phyloP scores from a whole-genome alignment of 2,888 invertebrate genomes.

The Blomia tropicalis region DNA sequence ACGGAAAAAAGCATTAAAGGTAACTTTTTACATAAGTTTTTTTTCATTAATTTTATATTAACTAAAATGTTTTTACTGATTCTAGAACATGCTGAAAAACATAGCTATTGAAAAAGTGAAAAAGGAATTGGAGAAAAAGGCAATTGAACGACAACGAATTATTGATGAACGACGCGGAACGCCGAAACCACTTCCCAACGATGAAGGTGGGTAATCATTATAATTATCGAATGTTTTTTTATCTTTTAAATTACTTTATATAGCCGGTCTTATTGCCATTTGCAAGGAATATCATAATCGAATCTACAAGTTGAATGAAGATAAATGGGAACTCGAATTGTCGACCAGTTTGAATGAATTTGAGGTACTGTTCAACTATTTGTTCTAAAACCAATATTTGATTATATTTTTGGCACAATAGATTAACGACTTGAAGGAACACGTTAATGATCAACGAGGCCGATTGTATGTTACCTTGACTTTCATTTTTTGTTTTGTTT shows the following conservation, averaged over 20 bases:
- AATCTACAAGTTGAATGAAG: conserved; percentile 8
- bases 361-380: not conserved
- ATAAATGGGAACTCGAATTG: conserved; percentile 15
- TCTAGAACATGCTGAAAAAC: conserved; percentile 26
- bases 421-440: conserved; percentile 31
- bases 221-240: not conserved
- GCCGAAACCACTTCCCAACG: conserved; percentile 29
- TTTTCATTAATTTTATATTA: not conserved
- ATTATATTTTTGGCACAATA: conserved; percentile 26
- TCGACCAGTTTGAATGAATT: not conserved
- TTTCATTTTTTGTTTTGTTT: not conserved
- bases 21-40: conserved; percentile 35
- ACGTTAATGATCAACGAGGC: conserved; percentile 8
- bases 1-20: conserved; percentile 99
- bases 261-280: not conserved
- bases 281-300: conserved; percentile 15
- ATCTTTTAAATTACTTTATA: not conserved
- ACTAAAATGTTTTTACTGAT: no score
- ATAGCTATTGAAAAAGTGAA: conserved; percentile 32
- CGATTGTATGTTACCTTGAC: not conserved
- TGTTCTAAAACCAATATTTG: not conserved
- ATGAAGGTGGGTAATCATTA: conserved; percentile 29
- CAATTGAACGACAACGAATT: conserved; percentile 30
- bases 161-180: conserved; percentile 29
- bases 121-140: conserved; percentile 31